phyloP scores from a whole-genome alignment of 2,797 vertebrate genomes.

The Alosa sapidissima region DNA sequence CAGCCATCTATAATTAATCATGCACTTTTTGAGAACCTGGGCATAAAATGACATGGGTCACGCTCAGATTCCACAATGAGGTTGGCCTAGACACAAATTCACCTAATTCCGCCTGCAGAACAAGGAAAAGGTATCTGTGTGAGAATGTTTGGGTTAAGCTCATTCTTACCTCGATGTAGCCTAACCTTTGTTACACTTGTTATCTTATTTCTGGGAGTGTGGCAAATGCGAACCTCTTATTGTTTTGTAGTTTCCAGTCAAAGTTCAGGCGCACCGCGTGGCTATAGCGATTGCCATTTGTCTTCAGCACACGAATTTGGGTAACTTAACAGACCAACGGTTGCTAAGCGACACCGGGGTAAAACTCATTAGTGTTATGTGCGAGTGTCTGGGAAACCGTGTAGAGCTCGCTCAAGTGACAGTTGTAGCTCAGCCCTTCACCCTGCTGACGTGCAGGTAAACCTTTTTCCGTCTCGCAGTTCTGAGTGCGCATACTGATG shows the following conservation, averaged over 20 bases:
- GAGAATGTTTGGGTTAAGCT: neutral
- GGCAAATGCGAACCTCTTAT: neutral
- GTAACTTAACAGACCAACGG: conserved; percentile 38
- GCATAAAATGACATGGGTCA: conserved; percentile 27
- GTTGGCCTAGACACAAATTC: conserved; percentile 3
- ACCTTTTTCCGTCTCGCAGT: conserved; percentile 38
- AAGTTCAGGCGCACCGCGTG: neutral
- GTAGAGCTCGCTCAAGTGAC: conserved; percentile 25
- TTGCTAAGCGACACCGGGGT: conserved; percentile 50
- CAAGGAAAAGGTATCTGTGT: neutral
- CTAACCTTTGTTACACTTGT: neutral
- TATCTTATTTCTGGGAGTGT: neutral
- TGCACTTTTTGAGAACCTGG: conserved; percentile 27
- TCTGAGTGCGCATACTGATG: conserved; percentile 42
- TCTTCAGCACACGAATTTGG: conserved; percentile 18
- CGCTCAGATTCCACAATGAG: neutral
- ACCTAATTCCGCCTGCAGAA: neutral
- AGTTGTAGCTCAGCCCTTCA: conserved; percentile 36
- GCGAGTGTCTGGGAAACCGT: conserved; percentile 28
- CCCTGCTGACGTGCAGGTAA: conserved; percentile 45
- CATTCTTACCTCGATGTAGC: neutral
- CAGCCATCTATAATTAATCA: conserved; percentile 50
- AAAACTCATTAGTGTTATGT: conserved; percentile 45
- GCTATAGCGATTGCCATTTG: neutral
- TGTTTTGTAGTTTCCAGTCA: neutral